Conservation (phyloP, 2,113 vertebrate species). For the Zapus hudsonius region DNA sequence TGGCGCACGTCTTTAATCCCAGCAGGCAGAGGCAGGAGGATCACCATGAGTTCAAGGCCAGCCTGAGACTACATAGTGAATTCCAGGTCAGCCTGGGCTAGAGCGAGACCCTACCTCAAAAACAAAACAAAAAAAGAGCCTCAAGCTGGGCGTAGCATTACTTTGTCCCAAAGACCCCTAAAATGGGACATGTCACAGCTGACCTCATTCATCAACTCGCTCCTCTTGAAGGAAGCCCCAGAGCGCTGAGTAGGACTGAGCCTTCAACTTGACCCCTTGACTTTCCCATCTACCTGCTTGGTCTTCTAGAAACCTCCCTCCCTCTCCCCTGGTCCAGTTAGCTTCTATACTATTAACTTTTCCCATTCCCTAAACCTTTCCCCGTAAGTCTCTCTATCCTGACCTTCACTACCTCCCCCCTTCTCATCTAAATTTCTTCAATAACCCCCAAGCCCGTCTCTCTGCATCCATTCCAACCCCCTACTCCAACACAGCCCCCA, state of each 20-base stretch:
- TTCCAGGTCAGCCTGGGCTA: no score
- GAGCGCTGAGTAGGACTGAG: no score
- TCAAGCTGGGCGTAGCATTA: no score
- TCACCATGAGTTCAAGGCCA: no score
- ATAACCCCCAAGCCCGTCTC: neutral
- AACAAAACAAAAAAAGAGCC: neutral
- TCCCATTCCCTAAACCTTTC: neutral
- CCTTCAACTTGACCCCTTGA: neutral
- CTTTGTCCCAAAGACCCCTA: neutral
- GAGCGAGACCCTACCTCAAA: no score
- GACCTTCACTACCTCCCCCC: neutral
- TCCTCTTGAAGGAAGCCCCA: no score
- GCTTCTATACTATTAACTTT: neutral
- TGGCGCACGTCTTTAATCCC: no score
- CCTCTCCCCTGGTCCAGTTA: neutral
- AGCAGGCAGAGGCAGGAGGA: no score
- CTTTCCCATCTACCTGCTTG: neutral
- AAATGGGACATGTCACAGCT: neutral
- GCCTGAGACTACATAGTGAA: no score
- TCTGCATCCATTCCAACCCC: neutral
- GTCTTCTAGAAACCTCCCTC: constrained; percentile 3
- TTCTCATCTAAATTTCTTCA: neutral
- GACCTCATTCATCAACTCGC: no score
- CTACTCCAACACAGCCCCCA: neutral
- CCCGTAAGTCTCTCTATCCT: neutral